Conservation (phyloP, 64 coral and sea anemone genomes). For the Trachythela sp. region DNA sequence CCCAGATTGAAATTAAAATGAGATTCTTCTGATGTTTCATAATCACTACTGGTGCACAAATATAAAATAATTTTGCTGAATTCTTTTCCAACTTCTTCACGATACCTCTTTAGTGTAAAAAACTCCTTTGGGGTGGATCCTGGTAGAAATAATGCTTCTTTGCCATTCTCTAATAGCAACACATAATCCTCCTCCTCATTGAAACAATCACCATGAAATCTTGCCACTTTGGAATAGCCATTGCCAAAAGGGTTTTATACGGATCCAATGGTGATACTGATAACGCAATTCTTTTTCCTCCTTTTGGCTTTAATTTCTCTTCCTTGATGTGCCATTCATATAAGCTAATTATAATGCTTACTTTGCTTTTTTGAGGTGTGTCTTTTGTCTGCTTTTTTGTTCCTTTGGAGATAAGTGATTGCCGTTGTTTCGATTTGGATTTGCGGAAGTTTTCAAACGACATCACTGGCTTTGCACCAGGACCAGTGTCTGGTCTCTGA, state of each 20-base stretch:
- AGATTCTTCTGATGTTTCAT: conserved; percentile 15
- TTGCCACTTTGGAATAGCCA: conserved; percentile 39
- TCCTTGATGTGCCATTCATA: conserved; percentile 37
- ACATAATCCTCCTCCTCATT: conserved; percentile 19
- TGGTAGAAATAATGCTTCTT: conserved; percentile 24
- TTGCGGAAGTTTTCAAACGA: not conserved
- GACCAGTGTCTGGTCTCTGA: not conserved
- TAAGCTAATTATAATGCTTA: conserved; percentile 37
- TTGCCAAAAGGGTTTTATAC: conserved; percentile 16
- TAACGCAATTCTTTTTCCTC: conserved; percentile 46
- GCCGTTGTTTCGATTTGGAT: not conserved
- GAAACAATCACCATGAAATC: conserved; percentile 41
- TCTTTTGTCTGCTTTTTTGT: not conserved
- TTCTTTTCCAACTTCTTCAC: conserved; percentile 31
- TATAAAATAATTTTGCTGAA: conserved; percentile 34
- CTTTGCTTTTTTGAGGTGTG: conserved; percentile 4
- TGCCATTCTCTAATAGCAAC: conserved; percentile 46
- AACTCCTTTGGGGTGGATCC: conserved; percentile 38
- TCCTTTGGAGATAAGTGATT: not conserved
- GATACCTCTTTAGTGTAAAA: conserved; percentile 21
- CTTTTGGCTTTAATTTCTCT: conserved; percentile 30
- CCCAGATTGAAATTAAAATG: not conserved
- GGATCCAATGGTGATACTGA: not conserved
- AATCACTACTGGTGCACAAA: conserved; percentile 22
- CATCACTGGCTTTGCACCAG: not conserved